Evolutionary conservation across 2,113 vertebrate genomes (phyloP).

Genomic region (Peromyscus leucopus): DNA sequence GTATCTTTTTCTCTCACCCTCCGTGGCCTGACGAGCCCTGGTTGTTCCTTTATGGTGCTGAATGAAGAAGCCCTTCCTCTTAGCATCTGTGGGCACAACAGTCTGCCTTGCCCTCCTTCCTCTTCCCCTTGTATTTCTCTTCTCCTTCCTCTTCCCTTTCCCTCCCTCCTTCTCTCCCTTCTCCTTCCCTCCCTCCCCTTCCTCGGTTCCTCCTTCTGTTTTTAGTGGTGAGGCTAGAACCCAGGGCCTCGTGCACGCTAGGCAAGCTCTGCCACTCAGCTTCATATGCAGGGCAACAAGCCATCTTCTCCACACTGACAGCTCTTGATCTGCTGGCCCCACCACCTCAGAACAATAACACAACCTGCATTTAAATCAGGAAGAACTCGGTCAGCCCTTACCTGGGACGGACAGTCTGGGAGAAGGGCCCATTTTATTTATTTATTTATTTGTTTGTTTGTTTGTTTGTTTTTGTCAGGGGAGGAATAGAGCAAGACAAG

Average conservation of each 20-base stretch:
- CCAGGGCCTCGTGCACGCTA: not conserved
- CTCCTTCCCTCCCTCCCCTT: too few relatives aligned
- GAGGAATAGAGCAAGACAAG: not conserved
- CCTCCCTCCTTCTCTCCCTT: accelerated
- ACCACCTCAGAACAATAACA: not conserved
- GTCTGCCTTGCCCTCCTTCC: too few relatives aligned
- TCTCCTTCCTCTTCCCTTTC: not conserved
- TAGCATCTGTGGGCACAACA: not conserved
- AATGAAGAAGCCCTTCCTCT: not conserved
- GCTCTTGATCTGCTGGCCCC: not conserved
- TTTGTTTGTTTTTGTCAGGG: too few relatives aligned
- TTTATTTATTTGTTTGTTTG: too few relatives aligned
- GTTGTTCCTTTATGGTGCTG: not conserved
- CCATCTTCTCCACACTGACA: not conserved
- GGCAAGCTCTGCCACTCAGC: not conserved
- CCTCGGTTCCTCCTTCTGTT: too few relatives aligned
- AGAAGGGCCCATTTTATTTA: not conserved
- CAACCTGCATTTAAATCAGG: not conserved
- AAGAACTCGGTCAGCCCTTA: accelerated
- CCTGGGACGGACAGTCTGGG: not conserved
- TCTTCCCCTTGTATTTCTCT: not conserved
- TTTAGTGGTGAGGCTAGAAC: not conserved
- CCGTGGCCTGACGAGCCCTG: not conserved
- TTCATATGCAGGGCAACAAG: not conserved
- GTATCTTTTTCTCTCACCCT: accelerated